Evolutionary conservation across 2,113 vertebrate genomes (phyloP).

Genomic region (Serilophus lunatus): DNA sequence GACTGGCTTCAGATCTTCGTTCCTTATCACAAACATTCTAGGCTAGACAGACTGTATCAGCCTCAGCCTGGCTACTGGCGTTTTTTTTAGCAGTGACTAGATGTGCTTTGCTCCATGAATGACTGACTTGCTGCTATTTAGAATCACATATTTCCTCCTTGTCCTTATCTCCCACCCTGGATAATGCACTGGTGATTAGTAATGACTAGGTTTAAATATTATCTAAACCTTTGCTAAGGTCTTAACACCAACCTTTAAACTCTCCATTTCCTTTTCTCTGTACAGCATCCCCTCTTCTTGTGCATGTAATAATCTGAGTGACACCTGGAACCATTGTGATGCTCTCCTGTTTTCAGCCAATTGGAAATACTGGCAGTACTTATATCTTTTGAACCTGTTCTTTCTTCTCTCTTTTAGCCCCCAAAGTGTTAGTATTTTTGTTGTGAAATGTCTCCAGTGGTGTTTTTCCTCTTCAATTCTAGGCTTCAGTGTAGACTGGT

Average conservation of each 20-base stretch:
- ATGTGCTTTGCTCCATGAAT: not conserved
- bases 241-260: not conserved
- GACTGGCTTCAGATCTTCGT: not conserved
- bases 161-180: not conserved
- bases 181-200: not conserved
- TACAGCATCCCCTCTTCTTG: not conserved
- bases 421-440: not conserved
- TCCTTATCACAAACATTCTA: not conserved
- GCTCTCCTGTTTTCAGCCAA: not conserved
- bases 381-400: fast-evolving
- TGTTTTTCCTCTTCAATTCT: conserved; percentile 29
- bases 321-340: not conserved
- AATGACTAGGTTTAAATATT: not conserved
- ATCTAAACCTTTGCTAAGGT: not conserved
- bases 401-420: not conserved
- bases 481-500: conserved; percentile 99
- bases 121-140: not conserved
- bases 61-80: not conserved
- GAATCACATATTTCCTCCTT: not conserved
- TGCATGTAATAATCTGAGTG: fast-evolving
- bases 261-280: not conserved
- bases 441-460: not conserved
- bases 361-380: not conserved
- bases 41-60: not conserved
- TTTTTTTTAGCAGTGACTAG: not conserved